Conservation (phyloP, 1,140 invertebrate genomes). For the Trachymyrmex septentrionalis region DNA sequence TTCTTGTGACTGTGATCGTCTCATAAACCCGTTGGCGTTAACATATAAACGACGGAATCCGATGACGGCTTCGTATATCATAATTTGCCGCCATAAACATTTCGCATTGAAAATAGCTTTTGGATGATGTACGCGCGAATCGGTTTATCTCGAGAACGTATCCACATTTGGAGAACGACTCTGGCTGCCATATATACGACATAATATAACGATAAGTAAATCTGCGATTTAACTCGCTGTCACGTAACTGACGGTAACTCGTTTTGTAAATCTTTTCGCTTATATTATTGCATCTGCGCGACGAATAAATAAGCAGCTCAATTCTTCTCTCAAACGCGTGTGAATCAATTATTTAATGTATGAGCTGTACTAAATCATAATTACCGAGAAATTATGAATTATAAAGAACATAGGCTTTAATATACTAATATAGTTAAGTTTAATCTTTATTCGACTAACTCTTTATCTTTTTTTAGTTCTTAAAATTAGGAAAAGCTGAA, state of each 20-base stretch:
- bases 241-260: not conserved
- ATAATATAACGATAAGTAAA: constrained; percentile 35
- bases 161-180: not conserved
- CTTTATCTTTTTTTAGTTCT: too few species aligned
- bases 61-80: constrained; percentile 4
- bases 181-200: not conserved
- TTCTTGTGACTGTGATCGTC: not conserved
- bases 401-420: not conserved
- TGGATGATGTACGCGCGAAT: constrained; percentile 47
- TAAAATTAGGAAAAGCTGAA: too few species aligned
- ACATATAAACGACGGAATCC: constrained; percentile 45
- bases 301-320: not conserved
- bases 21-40: constrained; percentile 13
- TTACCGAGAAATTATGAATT: not conserved
- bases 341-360: not conserved
- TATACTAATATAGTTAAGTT: not conserved
- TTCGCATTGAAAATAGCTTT: constrained; percentile 33
- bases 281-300: not conserved
- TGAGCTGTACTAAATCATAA: not conserved
- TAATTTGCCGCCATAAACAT: constrained; percentile 46
- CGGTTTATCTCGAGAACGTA: constrained; percentile 45
- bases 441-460: too few species aligned
- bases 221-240: constrained; percentile 23
- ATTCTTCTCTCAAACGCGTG: not conserved
- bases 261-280: constrained; percentile 5